These are phyloP conservation scores for Tribolium madens DNA, from an alignment of 1,140 invertebrate genomes.

Conservation along the genomic window DNA sequence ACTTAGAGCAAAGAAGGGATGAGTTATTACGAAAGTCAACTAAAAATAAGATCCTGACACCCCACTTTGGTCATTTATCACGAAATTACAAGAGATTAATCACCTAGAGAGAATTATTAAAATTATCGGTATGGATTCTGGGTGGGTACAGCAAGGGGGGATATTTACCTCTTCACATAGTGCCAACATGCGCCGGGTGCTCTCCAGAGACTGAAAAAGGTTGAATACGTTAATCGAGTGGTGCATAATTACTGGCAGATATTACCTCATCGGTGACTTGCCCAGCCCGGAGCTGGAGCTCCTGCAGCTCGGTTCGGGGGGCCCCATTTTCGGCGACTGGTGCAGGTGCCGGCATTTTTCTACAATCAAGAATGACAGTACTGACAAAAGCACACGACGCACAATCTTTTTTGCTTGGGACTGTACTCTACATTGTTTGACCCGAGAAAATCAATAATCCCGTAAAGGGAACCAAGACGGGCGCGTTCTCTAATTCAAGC, in stretches of 20 bases:
- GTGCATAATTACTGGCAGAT: slow-evolving; percentile 3
- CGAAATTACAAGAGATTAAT: slow-evolving; percentile 38
- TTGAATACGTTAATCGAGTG: slow-evolving; percentile 21
- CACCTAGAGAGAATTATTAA: slow-evolving; percentile 36
- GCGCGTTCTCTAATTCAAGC: slow-evolving; percentile 43
- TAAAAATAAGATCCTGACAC: slow-evolving; percentile 35
- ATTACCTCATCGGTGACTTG: slow-evolving; percentile 91
- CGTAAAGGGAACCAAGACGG: slow-evolving; percentile 43
- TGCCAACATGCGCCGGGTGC: slow-evolving; percentile 94
- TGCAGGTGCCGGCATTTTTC: slow-evolving; percentile 72
- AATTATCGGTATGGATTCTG: background rate
- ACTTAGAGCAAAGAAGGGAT: slow-evolving; percentile 51
- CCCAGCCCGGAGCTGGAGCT: slow-evolving; percentile 88
- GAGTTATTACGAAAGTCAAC: slow-evolving; percentile 47
- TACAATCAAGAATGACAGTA: slow-evolving; percentile 29
- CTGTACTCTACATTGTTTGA: slow-evolving; percentile 44
- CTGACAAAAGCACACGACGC: background rate
- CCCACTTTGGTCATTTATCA: slow-evolving; percentile 32
- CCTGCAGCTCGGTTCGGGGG: slow-evolving; percentile 88
- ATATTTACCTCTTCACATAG: slow-evolving; percentile 96
- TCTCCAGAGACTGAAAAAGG: slow-evolving; percentile 88
- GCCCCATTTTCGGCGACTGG: slow-evolving; percentile 75
- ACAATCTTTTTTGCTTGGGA: slow-evolving; percentile 42
- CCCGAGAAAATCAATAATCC: slow-evolving; percentile 53
- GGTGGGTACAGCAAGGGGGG: background rate